Base-by-base conservation (phyloP, 2,113 vertebrate species). In the Shinisaurus crocodilurus region DNA sequence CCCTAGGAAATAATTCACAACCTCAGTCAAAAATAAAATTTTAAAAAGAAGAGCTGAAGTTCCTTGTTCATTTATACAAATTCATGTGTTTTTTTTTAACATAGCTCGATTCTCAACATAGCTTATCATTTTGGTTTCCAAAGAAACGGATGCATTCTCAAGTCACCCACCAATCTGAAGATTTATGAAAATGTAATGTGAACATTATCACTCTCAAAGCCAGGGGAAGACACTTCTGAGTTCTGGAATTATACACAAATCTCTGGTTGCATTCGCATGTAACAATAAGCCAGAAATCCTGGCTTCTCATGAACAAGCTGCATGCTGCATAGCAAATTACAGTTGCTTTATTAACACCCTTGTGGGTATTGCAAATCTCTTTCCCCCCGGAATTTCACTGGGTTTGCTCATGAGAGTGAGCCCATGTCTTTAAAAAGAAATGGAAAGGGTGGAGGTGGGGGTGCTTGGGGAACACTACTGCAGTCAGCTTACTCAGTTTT, bases 1-100 rank as follows among this genome's bases (percentile, higher is more conserved):
- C 80, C 65, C 72, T 60, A 54, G 65, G 67, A 80, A 92, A n/a
- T 48, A 87, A 87, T 87, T 90, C 27, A 27, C 75, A 34, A 2
- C 79, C 50, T 57, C 90, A 50, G 34, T 76, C 0, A 18, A 70
- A 57, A 34, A 25, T 15, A 74, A n/a, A n/a, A 0, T 23, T 74
- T 74, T 37, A n/a, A 37, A 74, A 74, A 74, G 13, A 25, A 29
- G 3, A 60, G 37, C 0, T 0, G 1, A 70, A 86, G 77, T 63
- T 65, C 60, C 63, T 7, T 23, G 60, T 63, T 16, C 60, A 20
- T 18, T 63, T 63, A 23, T 63, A 63, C 20, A 23, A 63, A 63
- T 63, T 63, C 60, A 63, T 23, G 45, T 34, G 20, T 3, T 60
- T 4, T 2, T 76, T 85, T 65, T n/a, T n/a, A n/a, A n/a, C n/a